Percentiles rank a stretch among this genome's conserved stretches.
Conservation (phyloP, 2,888 invertebrate genomes). For the Oscheius sp. region DNA sequence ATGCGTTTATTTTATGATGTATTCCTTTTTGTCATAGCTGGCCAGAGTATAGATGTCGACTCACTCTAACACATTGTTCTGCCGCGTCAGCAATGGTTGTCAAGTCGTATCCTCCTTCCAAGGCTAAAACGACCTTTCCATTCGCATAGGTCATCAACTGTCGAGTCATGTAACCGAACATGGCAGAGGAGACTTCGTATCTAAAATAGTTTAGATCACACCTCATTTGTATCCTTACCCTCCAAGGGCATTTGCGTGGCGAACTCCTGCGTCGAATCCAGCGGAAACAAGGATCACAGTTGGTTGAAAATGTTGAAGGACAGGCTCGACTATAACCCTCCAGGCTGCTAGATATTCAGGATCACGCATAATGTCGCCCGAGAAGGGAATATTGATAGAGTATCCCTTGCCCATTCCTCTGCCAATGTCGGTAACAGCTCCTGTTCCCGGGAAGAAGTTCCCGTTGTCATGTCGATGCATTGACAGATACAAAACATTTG, state of each 20-base stretch:
- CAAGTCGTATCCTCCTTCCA: conserved; percentile 83
- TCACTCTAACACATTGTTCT: conserved; percentile 90
- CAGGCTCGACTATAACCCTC: conserved; percentile 91
- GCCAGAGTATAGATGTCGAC: neutral
- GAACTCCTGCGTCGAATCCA: conserved; percentile 95
- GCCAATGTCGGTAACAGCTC: conserved; percentile 84
- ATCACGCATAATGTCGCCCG: conserved; percentile 89
- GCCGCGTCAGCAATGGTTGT: conserved; percentile 95
- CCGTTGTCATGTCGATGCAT: conserved; percentile 99
- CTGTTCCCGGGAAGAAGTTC: conserved; percentile 96
- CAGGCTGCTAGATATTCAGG: conserved; percentile 90
- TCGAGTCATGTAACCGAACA: conserved; percentile 87
- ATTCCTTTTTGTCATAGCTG: neutral
- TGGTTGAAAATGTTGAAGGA: conserved; percentile 78
- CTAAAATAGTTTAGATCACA: conserved; percentile 73
- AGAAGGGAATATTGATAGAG: conserved; percentile 96
- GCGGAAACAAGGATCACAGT: conserved; percentile 85
- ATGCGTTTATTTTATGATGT: no score
- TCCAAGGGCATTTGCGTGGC: conserved; percentile 92
- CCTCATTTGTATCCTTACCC: no score
- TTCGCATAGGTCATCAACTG: conserved; percentile 86
- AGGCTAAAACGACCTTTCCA: conserved; percentile 65
- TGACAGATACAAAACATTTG: conserved; percentile 91
- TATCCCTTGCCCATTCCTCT: conserved; percentile 77
- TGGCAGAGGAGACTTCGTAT: conserved; percentile 88